A percentile compares a stretch with the other conserved stretches of the same genome.
Conservation (phyloP, 2,113 vertebrate species). For the Neomonachus schauinslandi region DNA sequence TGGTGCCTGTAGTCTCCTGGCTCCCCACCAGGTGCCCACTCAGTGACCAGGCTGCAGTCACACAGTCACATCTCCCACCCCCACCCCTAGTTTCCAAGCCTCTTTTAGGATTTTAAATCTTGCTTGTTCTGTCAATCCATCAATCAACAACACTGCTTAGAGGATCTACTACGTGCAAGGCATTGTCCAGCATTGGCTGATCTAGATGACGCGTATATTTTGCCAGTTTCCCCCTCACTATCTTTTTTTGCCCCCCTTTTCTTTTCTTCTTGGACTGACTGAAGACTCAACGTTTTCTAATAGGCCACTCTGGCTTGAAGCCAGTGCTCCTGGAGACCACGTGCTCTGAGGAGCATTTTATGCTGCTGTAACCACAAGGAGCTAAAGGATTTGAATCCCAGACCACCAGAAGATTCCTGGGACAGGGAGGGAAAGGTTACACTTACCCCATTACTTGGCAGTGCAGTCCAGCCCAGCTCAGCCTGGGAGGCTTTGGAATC, state of each 20-base stretch:
- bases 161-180: not conserved
- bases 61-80: no score
- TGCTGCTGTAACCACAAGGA: not conserved
- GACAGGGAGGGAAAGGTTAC: not conserved
- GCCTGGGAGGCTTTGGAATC: conserved; percentile 98
- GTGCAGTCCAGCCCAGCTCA: conserved; percentile 96
- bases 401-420: not conserved
- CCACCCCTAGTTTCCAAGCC: not conserved
- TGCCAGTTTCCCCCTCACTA: not conserved
- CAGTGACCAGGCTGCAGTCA: not conserved
- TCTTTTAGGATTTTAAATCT: not conserved
- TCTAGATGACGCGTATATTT: not conserved
- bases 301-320: not conserved
- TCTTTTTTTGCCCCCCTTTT: no score
- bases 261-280: not conserved
- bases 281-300: not conserved
- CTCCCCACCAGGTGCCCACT: not conserved
- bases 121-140: not conserved
- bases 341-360: not conserved
- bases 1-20: not conserved
- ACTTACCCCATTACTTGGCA: conserved; percentile 95
- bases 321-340: not conserved
- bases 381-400: not conserved
- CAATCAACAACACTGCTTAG: not conserved
- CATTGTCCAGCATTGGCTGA: not conserved